Base-by-base conservation (phyloP, 2,888 invertebrate genomes). In the Amiota minor region DNA sequence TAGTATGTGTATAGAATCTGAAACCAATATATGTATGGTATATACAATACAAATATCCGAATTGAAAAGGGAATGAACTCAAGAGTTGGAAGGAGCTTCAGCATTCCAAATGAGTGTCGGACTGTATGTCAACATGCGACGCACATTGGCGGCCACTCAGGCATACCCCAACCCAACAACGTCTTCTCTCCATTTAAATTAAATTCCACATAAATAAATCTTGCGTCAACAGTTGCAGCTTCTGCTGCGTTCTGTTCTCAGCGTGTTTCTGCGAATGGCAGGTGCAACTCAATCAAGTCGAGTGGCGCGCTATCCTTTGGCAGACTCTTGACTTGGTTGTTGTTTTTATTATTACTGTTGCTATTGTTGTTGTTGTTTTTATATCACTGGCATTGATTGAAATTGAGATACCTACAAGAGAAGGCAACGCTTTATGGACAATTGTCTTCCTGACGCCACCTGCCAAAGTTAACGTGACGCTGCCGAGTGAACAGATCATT, bases 191-290 rank as follows among this genome's bases (percentile, higher is more conserved):
- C 70, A 70, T 75, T 71, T 77, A 75, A 68, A 68, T 68, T 23
- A 84, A 84, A 79, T 77, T 82, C 72, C 86, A 79, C 84, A 83
- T 83, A 83, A 83, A 85, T 86, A 86, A 83, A 83, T 84, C 81
- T 78, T 74, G 76, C 83, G 80, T 77, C 77, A 74, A 76, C 67
- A n/a, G 53, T 50, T 64, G 70, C 47, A 70, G 70, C 47, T 59
- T 50, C 53, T 69, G 62, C 53, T 61, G n/a, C 59, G 20, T 18
- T 59, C 9, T 59, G 59, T 20, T 20, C 75, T 77, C 75, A 76
- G 79, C 84, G 78, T 79, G 83, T 81, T 85, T 85, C 84, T 86
- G 83, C 84, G 84, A 85, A 86, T 86, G 84, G 86, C 84, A 85
- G 84, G 84, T 85, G 84, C 84, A 85, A 85, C 83, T 86, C 85